phyloP scores from a whole-genome alignment of 1,140 invertebrate genomes.

The Cecropterus lyciades region DNA sequence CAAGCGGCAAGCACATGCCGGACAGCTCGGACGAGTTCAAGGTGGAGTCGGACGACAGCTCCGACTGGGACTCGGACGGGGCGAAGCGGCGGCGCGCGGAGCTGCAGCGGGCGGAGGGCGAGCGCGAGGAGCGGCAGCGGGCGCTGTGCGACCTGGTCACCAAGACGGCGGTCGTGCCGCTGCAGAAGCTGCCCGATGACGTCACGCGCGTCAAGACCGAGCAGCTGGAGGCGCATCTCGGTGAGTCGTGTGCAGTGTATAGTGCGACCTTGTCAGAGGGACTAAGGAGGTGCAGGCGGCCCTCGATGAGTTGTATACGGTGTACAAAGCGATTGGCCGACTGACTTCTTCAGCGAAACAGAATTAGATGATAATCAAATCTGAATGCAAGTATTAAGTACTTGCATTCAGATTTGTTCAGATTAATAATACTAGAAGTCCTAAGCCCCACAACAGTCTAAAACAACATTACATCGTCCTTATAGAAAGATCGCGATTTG shows the following conservation, averaged over 20 bases:
- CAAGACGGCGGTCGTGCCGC: conserved; percentile 70
- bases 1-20: conserved; percentile 82
- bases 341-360: no score
- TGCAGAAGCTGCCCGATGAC: conserved; percentile 72
- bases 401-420: no score
- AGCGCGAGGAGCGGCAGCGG: conserved; percentile 47
- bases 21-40: conserved; percentile 83
- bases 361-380: no score
- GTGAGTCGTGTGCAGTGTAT: conserved; percentile 39
- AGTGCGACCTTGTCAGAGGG: no score
- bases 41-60: conserved; percentile 55
- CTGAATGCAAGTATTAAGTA: no score
- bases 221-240: conserved; percentile 55
- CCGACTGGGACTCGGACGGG: conserved; percentile 61
- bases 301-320: no score
- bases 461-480: no score
- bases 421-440: no score
- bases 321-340: no score
- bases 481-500: no score
- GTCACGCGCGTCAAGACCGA: conserved; percentile 65
- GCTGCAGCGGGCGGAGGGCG: conserved; percentile 27
- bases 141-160: conserved; percentile 42
- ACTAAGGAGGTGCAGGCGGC: no score
- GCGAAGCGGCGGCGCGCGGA: conserved; percentile 47
- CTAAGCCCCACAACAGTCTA: no score